phyloP scores from a whole-genome alignment of 2,888 invertebrate species.

The Agonopterix heracliana region DNA sequence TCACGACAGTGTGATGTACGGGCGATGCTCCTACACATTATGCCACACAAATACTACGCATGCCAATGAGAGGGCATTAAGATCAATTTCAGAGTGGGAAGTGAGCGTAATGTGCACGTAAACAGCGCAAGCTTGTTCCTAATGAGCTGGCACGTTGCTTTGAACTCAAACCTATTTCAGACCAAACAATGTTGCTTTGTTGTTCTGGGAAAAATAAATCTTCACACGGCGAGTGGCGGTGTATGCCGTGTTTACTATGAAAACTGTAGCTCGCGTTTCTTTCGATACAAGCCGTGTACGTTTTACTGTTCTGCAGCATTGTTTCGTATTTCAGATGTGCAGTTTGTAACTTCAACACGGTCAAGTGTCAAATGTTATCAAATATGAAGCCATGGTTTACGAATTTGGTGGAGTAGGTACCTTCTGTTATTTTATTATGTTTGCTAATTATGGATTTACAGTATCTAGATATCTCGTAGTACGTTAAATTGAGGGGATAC shows the following conservation, averaged over 20 bases:
- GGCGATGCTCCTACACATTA: conserved; percentile 1
- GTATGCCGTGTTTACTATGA: conserved; percentile 54
- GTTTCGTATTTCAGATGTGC: conserved; percentile 19
- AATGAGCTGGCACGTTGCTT: conserved; percentile 55
- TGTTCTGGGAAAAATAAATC: conserved; percentile 58
- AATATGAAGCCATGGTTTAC: conserved; percentile 2
- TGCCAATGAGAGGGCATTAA: neutral
- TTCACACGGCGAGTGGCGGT: conserved; percentile 41
- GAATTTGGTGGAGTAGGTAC: neutral
- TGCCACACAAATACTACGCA: neutral
- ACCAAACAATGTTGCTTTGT: conserved; percentile 59
- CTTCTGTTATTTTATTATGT: neutral
- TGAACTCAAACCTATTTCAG: conserved; percentile 59
- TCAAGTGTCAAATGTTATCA: conserved; percentile 11
- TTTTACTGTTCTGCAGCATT: conserved; percentile 23
- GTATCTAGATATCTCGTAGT: too few species aligned
- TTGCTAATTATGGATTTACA: too few species aligned
- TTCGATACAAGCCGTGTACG: conserved; percentile 32
- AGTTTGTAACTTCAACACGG: conserved; percentile 5
- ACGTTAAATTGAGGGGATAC: too few species aligned
- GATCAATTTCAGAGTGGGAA: conserved; percentile 18
- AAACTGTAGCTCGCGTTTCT: conserved; percentile 40
- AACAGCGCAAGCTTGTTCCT: conserved; percentile 35
- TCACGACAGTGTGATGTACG: conserved; percentile 38
- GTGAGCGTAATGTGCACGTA: conserved; percentile 31